These are phyloP conservation scores for Petrophora chlorosata DNA, from an alignment of 2,888 invertebrate species.

Conservation along the genomic window DNA sequence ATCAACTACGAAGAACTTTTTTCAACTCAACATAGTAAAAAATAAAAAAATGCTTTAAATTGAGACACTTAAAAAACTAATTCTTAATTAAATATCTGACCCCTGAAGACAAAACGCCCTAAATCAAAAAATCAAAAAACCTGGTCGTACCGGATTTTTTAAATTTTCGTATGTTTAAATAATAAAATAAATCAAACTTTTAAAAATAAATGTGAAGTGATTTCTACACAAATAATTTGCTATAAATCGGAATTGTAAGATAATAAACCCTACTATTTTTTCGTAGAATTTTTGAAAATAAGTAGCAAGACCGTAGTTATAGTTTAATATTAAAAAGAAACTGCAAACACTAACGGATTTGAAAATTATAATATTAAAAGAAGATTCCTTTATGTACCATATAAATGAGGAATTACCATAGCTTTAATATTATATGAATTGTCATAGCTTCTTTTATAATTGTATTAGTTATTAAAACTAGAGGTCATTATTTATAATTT, in stretches of 20 bases:
- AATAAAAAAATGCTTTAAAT: no score
- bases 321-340: conserved; percentile 52
- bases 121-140: no score
- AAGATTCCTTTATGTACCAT: conserved; percentile 34
- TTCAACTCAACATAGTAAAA: no score
- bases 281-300: conserved; percentile 54
- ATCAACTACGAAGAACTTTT: no score
- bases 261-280: conserved; percentile 42
- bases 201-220: no score
- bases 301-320: conserved; percentile 57
- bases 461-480: conserved; percentile 1
- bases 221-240: conserved; percentile 41
- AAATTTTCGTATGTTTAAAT: no score
- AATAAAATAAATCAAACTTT: no score
- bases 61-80: no score
- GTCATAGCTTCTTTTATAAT: conserved; percentile 19
- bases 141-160: no score
- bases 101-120: no score
- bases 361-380: conserved; percentile 49
- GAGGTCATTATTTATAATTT: not conserved
- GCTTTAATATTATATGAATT: conserved; percentile 8
- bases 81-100: no score
- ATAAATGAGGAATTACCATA: conserved; percentile 33
- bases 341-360: conserved; percentile 82
- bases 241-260: conserved; percentile 60